Conservation (phyloP, 2,797 vertebrate genomes). For the Oryzias dopingdopingensis region DNA sequence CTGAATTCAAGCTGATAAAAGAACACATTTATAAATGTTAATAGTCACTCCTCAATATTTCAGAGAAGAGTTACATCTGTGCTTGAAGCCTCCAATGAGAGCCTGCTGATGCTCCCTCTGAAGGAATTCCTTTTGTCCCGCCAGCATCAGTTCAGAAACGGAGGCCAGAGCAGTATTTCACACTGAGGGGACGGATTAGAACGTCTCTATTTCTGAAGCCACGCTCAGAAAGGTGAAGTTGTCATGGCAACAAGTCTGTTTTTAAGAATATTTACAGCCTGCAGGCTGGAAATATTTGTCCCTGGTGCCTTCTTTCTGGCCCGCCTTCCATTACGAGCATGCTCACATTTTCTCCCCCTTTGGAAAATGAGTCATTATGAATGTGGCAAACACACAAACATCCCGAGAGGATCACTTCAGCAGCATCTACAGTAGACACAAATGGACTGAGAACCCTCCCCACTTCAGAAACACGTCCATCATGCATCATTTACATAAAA, state of each 20-base stretch:
- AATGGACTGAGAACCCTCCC: constrained; percentile 11
- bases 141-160: constrained; percentile 1
- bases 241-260: constrained; percentile 69
- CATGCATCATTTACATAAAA: background rate
- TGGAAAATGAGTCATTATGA: constrained; percentile 68
- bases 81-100: background rate
- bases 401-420: constrained; percentile 29
- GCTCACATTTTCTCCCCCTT: constrained; percentile 19
- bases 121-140: background rate
- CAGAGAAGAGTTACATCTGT: background rate
- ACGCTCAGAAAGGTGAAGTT: constrained; percentile 48
- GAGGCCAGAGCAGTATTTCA: constrained; percentile 8
- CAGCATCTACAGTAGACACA: constrained; percentile 32
- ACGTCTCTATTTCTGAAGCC: constrained; percentile 28
- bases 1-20: no score
- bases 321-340: constrained; percentile 33
- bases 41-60: background rate
- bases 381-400: constrained; percentile 62
- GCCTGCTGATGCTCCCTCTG: no score
- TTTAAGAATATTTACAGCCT: constrained; percentile 71
- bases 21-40: no score
- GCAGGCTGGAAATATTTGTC: constrained; percentile 76
- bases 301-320: constrained; percentile 50
- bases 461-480: constrained; percentile 4
- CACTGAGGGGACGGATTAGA: constrained; percentile 19